phyloP scores from a whole-genome alignment of 2,888 invertebrate species.

The Cryptocheilus praepositus region DNA sequence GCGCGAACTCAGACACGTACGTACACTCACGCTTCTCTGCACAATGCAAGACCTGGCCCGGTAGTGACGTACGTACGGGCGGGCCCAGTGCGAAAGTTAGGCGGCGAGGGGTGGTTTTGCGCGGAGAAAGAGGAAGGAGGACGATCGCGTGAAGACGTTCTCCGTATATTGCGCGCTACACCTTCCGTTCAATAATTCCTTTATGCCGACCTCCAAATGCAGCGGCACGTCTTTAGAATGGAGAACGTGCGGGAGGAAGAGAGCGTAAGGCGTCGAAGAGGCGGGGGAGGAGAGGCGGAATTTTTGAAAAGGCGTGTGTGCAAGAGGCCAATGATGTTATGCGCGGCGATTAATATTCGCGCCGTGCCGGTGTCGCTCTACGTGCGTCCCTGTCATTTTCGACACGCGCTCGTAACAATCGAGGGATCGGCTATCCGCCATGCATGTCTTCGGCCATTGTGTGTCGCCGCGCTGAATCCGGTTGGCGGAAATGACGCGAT shows the following conservation, averaged over 20 bases:
- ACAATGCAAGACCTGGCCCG: constrained; percentile 9
- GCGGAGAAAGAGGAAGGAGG: not conserved
- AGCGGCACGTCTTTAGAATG: constrained; percentile 15
- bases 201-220: constrained; percentile 32
- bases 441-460: too few species aligned
- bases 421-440: not conserved
- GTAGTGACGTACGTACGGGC: constrained; percentile 6
- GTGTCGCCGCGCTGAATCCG: too few species aligned
- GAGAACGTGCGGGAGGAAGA: constrained; percentile 33
- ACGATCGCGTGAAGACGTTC: constrained; percentile 2
- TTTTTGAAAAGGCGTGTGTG: not conserved
- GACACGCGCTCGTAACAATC: not conserved
- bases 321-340: not conserved
- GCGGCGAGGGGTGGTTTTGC: not conserved
- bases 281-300: not conserved
- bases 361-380: not conserved
- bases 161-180: constrained; percentile 34
- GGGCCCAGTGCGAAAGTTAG: too few species aligned
- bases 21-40: constrained; percentile 15
- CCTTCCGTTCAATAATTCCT: constrained; percentile 56
- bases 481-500: too few species aligned
- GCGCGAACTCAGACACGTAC: constrained; percentile 48
- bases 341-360: constrained; percentile 2
- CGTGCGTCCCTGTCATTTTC: constrained; percentile 6
- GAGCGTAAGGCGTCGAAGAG: constrained; percentile 13